Percentiles rank a stretch among this genome's conserved stretches.
These are phyloP conservation scores for Melanotaenia pygmaea DNA, from an alignment of 2,797 vertebrate species.

Conservation along the genomic window DNA sequence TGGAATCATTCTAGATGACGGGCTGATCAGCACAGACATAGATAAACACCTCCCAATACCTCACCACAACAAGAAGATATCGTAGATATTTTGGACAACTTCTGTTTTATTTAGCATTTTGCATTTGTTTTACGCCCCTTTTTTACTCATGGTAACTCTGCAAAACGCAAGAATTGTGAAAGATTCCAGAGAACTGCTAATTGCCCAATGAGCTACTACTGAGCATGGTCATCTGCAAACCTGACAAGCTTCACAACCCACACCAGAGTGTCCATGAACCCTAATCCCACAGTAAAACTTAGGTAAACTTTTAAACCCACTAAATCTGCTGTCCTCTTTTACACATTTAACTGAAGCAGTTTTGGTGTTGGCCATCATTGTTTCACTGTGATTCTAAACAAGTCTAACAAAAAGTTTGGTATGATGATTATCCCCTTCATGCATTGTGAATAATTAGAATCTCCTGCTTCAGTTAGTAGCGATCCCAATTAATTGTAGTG, in stretches of 20 bases:
- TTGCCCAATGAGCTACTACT: background rate
- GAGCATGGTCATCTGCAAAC: no score
- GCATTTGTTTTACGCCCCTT: background rate
- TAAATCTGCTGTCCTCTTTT: no score
- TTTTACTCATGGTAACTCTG: background rate
- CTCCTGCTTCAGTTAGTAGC: background rate
- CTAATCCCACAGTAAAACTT: no score
- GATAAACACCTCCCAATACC: background rate
- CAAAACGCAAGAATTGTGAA: background rate
- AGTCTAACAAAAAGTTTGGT: background rate
- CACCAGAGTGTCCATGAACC: no score
- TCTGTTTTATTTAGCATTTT: background rate
- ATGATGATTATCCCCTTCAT: background rate
- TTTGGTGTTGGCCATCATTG: background rate
- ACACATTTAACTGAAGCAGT: no score
- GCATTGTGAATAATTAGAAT: slow-evolving; percentile 21
- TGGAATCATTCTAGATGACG: background rate
- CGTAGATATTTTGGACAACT: background rate
- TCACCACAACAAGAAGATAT: background rate
- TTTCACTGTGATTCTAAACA: background rate
- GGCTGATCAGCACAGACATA: background rate
- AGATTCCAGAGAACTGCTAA: background rate
- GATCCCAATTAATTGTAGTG: slow-evolving; percentile 8
- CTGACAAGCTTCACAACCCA: no score
- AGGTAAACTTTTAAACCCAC: no score